Evolutionary conservation across 2,888 invertebrate species (phyloP).

Genomic region (Diogma glabrata): DNA sequence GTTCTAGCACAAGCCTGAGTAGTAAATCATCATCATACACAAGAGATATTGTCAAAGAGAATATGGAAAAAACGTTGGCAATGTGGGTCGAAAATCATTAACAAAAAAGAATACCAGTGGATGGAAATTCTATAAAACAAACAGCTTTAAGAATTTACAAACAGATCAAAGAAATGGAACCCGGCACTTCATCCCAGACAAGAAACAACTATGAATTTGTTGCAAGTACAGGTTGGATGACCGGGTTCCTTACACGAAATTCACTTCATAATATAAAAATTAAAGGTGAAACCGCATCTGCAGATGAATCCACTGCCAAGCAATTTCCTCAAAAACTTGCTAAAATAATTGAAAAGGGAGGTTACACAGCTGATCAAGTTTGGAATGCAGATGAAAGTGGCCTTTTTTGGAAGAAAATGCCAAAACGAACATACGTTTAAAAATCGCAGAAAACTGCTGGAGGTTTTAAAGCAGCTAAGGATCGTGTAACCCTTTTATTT

Average conservation of each 20-base stretch:
- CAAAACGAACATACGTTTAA: conserved; percentile 24
- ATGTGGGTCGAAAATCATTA: conserved; percentile 17
- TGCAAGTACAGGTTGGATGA: conserved; percentile 20
- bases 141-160: conserved; percentile 18
- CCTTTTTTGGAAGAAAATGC: conserved; percentile 26
- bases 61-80: conserved; percentile 18
- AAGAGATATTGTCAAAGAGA: conserved; percentile 16
- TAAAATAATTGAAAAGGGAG: conserved; percentile 21
- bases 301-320: conserved; percentile 18
- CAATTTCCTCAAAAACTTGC: conserved; percentile 17
- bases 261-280: conserved; percentile 22
- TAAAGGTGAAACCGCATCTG: conserved; percentile 19
- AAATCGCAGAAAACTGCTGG: conserved; percentile 23
- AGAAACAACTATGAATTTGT: conserved; percentile 4
- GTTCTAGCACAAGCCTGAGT: conserved; percentile 14
- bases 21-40: conserved; percentile 15
- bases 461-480: conserved; percentile 23
- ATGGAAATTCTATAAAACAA: conserved; percentile 18
- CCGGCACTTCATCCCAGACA: conserved; percentile 11
- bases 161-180: conserved; percentile 16
- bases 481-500: too few species aligned
- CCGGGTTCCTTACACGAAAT: conserved; percentile 19
- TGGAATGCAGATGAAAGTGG: conserved; percentile 25
- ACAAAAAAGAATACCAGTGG: conserved; percentile 19
- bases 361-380: conserved; percentile 22